Evolutionary conservation across 1,140 invertebrate genomes (phyloP).

Genomic region (Leptestheria dahalacensis): DNA sequence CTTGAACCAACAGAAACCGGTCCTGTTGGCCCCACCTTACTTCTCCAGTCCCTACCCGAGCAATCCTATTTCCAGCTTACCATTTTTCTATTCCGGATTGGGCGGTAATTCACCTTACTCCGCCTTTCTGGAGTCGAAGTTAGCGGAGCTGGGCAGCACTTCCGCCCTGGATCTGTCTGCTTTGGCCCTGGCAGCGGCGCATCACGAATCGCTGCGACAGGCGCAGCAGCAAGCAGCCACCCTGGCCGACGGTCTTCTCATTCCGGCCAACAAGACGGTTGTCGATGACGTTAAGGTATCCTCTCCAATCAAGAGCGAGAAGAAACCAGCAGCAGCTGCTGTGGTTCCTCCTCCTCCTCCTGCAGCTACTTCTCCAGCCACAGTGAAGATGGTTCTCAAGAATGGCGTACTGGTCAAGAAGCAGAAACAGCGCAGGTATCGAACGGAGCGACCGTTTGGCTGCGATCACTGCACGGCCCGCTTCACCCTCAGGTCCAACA

Average conservation of each 20-base stretch:
- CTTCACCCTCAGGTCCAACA: slow-evolving; percentile 78
- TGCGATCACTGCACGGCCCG: slow-evolving; percentile 75
- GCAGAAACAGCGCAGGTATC: slow-evolving; percentile 73
- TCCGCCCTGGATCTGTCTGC: slow-evolving; percentile 16
- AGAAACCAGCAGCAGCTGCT: not conserved
- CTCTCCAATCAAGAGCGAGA: slow-evolving; percentile 1
- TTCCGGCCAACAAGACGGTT: slow-evolving; percentile 1
- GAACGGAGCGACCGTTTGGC: slow-evolving; percentile 76
- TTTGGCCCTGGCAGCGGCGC: slow-evolving; percentile 18
- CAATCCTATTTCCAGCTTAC: not conserved
- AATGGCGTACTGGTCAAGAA: slow-evolving; percentile 76
- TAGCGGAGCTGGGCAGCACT: slow-evolving; percentile 1
- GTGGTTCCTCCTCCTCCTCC: not conserved
- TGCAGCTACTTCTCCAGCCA: not conserved
- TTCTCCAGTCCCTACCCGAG: slow-evolving; percentile 1
- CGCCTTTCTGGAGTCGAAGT: slow-evolving; percentile 3
- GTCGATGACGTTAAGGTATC: not conserved
- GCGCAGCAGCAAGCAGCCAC: slow-evolving; percentile 4
- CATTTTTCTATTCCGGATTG: slow-evolving; percentile 13
- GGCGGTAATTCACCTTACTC: not conserved
- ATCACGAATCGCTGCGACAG: slow-evolving; percentile 15
- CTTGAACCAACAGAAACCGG: slow-evolving; percentile 3
- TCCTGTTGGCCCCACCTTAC: slow-evolving; percentile 1
- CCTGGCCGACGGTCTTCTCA: slow-evolving; percentile 2
- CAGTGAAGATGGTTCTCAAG: slow-evolving; percentile 65